Base-by-base conservation (phyloP, 2,888 invertebrate genomes). In the Drosophila monieri region DNA sequence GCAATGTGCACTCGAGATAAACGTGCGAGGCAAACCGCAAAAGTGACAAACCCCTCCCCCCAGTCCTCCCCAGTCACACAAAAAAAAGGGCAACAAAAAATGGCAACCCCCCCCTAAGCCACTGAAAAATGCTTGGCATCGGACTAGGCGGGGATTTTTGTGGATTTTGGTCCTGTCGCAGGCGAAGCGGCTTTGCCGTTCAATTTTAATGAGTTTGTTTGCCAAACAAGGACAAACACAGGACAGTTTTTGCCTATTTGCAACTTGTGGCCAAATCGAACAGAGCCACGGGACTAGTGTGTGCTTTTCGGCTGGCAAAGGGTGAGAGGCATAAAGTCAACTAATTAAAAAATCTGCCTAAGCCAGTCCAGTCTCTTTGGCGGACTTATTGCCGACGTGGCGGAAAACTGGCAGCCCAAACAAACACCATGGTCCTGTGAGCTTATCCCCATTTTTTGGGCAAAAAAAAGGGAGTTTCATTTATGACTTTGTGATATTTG, bases 21-120 rank as follows among this genome's bases (percentile, higher is more conserved):
- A 78, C 85, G 81, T 81, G 77, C 78, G 78, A 77, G 75, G 67
- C 66, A 55, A 77, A 78, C 85, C 85, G 72, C 79, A 80, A 77
- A 78, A 77, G 76, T 79, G 74, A 77, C 78, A 70, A 80, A 78
- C 62, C n/a, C n/a, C n/a, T n/a, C n/a, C n/a, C n/a, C n/a, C n/a
- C n/a, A n/a, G n/a, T n/a, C n/a, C n/a, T n/a, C n/a, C n/a, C n/a
- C n/a, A n/a, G n/a, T n/a, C n/a, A n/a, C n/a, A n/a, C n/a, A n/a
- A n/a, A n/a, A n/a, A 61, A 53, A 41, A 56, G 47, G 30, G 10
- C 39, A 44, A 54, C 41, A 68, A 51, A 66, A 56, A 57, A 43
- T 48, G 58, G 59, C 35, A 18, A 41, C 9, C 27, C 9, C 6
- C 9, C 27, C 27, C 56, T 57, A 66, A 68, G 44, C 67, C 67